Conservation (phyloP, 2,888 invertebrate genomes). For the Plusia festucae region DNA sequence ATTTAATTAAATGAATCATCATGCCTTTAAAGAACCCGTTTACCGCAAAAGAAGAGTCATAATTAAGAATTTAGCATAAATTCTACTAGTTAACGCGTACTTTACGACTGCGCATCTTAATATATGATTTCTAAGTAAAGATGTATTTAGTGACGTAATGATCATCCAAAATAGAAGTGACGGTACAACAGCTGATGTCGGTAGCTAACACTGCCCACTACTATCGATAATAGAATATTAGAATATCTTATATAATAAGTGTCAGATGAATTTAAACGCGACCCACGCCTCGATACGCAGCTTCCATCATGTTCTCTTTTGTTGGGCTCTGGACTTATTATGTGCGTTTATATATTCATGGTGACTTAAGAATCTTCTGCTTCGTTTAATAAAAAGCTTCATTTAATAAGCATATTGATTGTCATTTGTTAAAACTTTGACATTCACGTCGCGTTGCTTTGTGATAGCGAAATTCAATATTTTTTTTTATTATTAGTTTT, state of each 20-base stretch:
- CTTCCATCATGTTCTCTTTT: slow-evolving; percentile 60
- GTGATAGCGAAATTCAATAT: no score
- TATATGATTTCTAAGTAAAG: slow-evolving; percentile 25
- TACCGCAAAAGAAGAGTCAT: slow-evolving; percentile 57
- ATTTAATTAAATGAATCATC: slow-evolving; percentile 51
- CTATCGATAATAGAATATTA: slow-evolving; percentile 64
- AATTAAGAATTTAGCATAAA: slow-evolving; percentile 63
- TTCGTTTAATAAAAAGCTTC: slow-evolving; percentile 7
- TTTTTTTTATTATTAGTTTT: no score
- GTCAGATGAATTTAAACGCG: slow-evolving; percentile 70
- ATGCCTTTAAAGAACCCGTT: slow-evolving; percentile 54
- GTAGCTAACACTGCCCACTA: slow-evolving; percentile 68
- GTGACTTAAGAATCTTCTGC: slow-evolving; percentile 5
- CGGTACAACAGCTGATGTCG: slow-evolving; percentile 62
- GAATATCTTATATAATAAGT: slow-evolving; percentile 66
- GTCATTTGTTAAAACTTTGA: neutral
- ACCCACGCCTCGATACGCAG: slow-evolving; percentile 68
- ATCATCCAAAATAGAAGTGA: slow-evolving; percentile 78
- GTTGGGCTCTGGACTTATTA: slow-evolving; percentile 45
- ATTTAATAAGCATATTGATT: neutral
- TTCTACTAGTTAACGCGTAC: slow-evolving; percentile 49
- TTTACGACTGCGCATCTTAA: slow-evolving; percentile 20
- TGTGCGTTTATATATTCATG: slow-evolving; percentile 35
- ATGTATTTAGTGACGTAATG: slow-evolving; percentile 61
- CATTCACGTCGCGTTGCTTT: neutral